Evolutionary conservation across 2,888 invertebrate species (phyloP).

Genomic region (Pasiphila rectangulata): DNA sequence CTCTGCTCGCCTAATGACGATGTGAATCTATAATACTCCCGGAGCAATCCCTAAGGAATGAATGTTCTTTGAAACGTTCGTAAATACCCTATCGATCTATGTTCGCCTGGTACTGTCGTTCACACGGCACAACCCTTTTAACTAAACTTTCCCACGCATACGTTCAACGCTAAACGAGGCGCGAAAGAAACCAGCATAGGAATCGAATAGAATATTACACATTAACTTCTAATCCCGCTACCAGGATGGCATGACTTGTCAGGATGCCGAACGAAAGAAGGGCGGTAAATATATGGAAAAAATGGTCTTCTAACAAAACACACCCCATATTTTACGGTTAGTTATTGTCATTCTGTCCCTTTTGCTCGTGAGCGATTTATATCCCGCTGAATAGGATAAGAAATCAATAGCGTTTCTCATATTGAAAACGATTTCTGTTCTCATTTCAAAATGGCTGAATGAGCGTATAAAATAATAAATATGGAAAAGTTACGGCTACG

Average conservation of each 20-base stretch:
- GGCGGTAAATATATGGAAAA: conserved; percentile 39
- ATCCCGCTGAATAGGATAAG: conserved; percentile 1
- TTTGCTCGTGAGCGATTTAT: conserved; percentile 10
- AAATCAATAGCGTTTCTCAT: conserved; percentile 5
- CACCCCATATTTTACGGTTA: conserved; percentile 25
- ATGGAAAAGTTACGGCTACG: not conserved
- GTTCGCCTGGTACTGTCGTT: conserved; percentile 45
- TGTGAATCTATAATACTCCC: conserved; percentile 57
- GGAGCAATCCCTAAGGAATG: conserved; percentile 43
- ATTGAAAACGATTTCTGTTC: not conserved
- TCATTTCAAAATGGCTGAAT: conserved; percentile 1
- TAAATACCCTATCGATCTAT: conserved; percentile 37
- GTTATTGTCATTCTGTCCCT: conserved; percentile 17
- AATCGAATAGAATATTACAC: conserved; percentile 32
- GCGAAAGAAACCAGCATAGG: conserved; percentile 24
- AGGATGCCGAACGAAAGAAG: conserved; percentile 44
- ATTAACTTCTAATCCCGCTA: conserved; percentile 47
- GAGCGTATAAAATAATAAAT: not conserved
- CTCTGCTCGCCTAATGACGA: conserved; percentile 52
- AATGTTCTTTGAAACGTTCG: conserved; percentile 28
- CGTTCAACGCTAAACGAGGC: conserved; percentile 1
- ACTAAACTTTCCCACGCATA: conserved; percentile 19
- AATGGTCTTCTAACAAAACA: conserved; percentile 46
- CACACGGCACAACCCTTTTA: conserved; percentile 49
- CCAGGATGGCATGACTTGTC: conserved; percentile 52